Evolutionary conservation across 2,888 invertebrate genomes (phyloP).

Genomic region (Eurytoma adleriae): DNA sequence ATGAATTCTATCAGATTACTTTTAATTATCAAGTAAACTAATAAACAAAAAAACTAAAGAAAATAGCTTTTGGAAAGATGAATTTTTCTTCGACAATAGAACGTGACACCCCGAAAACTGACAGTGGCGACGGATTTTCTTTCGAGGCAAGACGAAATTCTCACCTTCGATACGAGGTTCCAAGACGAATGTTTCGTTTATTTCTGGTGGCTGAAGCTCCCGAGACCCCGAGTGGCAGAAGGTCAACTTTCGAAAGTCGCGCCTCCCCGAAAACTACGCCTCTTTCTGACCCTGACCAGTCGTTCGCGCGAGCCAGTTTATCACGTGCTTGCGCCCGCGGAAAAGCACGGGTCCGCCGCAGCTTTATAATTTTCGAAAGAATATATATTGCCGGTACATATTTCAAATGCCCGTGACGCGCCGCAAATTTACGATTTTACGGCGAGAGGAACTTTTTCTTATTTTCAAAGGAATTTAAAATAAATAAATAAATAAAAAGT

Average conservation of each 20-base stretch:
- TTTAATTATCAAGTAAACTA: no score
- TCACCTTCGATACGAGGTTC: slow-evolving; percentile 27
- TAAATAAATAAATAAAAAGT: no score
- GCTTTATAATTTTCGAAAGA: not conserved
- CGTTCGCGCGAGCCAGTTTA: not conserved
- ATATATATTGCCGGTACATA: not conserved
- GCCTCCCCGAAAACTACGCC: not conserved
- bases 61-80: no score
- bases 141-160: not conserved
- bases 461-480: not conserved
- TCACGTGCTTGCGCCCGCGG: not conserved
- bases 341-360: not conserved
- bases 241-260: slow-evolving; percentile 42
- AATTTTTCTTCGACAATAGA: no score
- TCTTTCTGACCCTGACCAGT: slow-evolving; percentile 35
- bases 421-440: no score
- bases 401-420: no score
- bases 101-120: no score
- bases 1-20: no score
- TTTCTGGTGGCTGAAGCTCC: slow-evolving; percentile 33
- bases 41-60: no score
- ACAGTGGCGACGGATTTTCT: not conserved
- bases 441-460: not conserved
- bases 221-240: slow-evolving; percentile 2
- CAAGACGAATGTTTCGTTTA: slow-evolving; percentile 36